Conservation (phyloP, 2,113 vertebrate genomes). For the Heterocephalus glaber region DNA sequence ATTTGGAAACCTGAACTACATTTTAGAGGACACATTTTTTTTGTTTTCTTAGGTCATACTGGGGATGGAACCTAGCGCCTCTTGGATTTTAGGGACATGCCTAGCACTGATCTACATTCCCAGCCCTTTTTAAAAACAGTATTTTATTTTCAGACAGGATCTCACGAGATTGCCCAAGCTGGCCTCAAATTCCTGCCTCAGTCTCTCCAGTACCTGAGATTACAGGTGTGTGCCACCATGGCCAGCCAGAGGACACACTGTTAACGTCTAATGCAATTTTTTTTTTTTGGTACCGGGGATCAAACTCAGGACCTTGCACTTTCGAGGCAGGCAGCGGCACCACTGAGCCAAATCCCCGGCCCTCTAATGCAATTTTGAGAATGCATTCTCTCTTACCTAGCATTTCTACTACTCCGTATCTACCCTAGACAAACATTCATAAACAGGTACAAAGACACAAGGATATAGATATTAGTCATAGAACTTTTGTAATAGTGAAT, state of each 20-base stretch:
- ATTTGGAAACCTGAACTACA: constrained; percentile 34
- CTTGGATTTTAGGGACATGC: not conserved
- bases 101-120: not conserved
- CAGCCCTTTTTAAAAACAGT: not conserved
- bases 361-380: constrained; percentile 47
- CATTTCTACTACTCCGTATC: constrained; percentile 23
- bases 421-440: not conserved
- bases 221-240: not conserved
- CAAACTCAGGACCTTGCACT: no score
- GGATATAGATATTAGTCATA: not conserved
- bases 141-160: not conserved
- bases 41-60: not conserved
- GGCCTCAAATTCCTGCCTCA: not conserved
- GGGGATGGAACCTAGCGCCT: not conserved
- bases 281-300: no score
- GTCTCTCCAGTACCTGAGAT: not conserved
- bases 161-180: not conserved
- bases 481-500: constrained; percentile 19
- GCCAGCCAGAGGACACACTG: not conserved
- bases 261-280: constrained; percentile 45
- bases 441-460: constrained; percentile 6
- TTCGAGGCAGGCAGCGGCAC: no score
- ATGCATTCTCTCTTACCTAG: not conserved
- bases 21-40: not conserved
- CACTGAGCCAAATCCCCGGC: no score